Conservation (phyloP, 2,113 vertebrate species). For the Labrus mixtus region DNA sequence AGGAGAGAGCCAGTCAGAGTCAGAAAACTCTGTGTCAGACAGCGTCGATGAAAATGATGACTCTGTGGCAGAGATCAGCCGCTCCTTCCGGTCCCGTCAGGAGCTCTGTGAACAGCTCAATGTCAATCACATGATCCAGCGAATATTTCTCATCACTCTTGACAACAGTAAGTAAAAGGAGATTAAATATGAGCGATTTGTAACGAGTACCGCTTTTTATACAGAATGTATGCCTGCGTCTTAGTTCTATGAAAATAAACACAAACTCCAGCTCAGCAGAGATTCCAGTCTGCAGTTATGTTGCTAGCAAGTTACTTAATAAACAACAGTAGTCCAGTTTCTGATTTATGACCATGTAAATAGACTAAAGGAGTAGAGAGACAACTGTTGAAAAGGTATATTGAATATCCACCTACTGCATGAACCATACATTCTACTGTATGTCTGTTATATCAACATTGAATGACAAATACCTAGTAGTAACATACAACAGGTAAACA, state of each 20-base stretch:
- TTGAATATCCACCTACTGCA: no score
- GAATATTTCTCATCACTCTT: conserved; percentile 97
- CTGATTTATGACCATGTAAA: background rate
- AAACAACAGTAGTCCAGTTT: background rate
- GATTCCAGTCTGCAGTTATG: background rate
- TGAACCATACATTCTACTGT: no score
- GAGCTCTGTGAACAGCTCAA: conserved; percentile 98
- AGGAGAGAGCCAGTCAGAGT: conserved; percentile 93
- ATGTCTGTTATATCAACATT: no score
- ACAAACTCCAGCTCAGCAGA: background rate
- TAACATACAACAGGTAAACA: no score
- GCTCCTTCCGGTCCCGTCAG: conserved; percentile 94
- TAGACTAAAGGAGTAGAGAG: no score
- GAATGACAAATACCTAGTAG: no score
- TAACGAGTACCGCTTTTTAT: background rate
- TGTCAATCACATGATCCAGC: conserved; percentile 99
- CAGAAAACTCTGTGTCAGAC: conserved; percentile 95
- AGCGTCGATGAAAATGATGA: conserved; percentile 97
- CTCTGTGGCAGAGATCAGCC: conserved; percentile 95
- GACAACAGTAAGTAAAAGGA: conserved; percentile 93
- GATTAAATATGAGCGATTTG: background rate
- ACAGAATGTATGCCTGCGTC: background rate
- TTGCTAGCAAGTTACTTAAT: background rate
- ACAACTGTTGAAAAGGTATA: no score
- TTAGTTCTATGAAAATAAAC: background rate